A percentile compares a stretch with the other conserved stretches of the same genome.
phyloP scores from a whole-genome alignment of 92 coral and sea anemone species.

The Palythoa grandis region DNA sequence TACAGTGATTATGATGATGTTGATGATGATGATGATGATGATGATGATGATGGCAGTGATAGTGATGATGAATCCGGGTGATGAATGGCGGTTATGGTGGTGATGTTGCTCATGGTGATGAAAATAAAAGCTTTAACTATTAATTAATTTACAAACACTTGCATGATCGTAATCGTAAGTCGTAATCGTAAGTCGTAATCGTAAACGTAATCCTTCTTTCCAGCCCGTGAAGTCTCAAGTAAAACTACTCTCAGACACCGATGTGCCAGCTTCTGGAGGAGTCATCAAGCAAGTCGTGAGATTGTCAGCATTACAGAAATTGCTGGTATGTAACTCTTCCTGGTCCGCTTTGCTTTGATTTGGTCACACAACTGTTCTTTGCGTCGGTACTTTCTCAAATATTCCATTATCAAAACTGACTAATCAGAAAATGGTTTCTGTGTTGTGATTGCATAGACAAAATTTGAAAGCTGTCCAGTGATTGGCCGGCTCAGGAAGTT shows the following conservation, averaged over 20 bases:
- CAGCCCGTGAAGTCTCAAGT: constrained; percentile 71
- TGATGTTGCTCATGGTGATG: neutral
- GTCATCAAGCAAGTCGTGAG: constrained; percentile 69
- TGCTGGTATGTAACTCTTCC: constrained; percentile 55
- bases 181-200: too few relatives aligned
- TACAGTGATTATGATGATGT: neutral
- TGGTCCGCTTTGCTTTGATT: neutral
- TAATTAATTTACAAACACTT: too few relatives aligned
- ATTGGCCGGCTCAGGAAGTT: too few relatives aligned
- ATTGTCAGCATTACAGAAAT: constrained; percentile 75
- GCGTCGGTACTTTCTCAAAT: too few relatives aligned
- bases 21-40: neutral
- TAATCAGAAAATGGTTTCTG: too few relatives aligned
- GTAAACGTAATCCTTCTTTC: neutral
- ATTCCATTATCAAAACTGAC: too few relatives aligned
- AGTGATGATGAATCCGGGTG: too few relatives aligned
- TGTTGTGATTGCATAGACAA: too few relatives aligned
- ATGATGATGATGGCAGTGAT: neutral
- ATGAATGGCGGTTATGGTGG: neutral
- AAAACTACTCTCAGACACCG: constrained; percentile 50
- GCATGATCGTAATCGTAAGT: too few relatives aligned
- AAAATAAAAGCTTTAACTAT: neutral
- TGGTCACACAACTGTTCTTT: too few relatives aligned
- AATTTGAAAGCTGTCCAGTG: too few relatives aligned
- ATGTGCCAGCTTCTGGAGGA: constrained; percentile 49